Conservation (phyloP, 2,888 invertebrate genomes). For the Nomada fucata region DNA sequence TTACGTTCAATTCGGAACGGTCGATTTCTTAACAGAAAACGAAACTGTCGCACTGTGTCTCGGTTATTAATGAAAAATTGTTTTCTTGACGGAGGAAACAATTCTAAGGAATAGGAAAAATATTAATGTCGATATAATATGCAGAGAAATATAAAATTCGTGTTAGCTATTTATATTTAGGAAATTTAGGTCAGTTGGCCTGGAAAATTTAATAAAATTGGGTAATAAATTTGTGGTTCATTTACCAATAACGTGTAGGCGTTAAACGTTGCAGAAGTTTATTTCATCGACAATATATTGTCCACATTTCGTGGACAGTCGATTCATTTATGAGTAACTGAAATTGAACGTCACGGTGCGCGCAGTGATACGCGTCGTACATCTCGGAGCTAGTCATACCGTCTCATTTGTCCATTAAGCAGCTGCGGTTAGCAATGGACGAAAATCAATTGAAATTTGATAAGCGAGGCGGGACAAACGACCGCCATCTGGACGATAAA, state of each 20-base stretch:
- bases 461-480: slow-evolving; percentile 35
- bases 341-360: neutral
- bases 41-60: too few relatives aligned
- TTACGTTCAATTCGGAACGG: too few relatives aligned
- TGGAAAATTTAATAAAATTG: too few relatives aligned
- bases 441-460: slow-evolving; percentile 24
- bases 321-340: neutral
- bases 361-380: neutral
- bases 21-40: too few relatives aligned
- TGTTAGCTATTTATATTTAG: too few relatives aligned
- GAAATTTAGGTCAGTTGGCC: too few relatives aligned
- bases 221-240: too few relatives aligned
- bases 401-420: neutral
- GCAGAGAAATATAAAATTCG: too few relatives aligned
- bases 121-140: too few relatives aligned
- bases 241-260: too few relatives aligned
- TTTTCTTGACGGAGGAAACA: neutral
- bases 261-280: neutral
- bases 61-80: neutral
- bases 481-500: slow-evolving; percentile 39
- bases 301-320: neutral
- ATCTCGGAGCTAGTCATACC: neutral
- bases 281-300: too few relatives aligned
- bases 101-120: neutral
- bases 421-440: neutral